Evolutionary conservation across 1,140 invertebrate species (phyloP), one percentile per base, ranked within the genome.

Genomic region (Neoseiulus cucumeris): DNA sequence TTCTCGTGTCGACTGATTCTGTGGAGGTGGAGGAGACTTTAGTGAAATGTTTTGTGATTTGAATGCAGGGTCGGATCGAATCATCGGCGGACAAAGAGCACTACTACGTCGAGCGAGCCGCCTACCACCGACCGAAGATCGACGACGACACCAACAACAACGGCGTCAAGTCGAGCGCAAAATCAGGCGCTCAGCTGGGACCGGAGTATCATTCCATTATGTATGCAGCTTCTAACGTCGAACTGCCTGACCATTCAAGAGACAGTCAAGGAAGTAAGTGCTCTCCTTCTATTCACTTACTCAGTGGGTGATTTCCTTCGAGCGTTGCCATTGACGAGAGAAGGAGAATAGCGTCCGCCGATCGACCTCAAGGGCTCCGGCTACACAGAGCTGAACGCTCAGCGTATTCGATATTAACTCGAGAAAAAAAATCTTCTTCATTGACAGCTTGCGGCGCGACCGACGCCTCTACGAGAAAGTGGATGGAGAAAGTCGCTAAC

Each of bases 21-120:
- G n/a, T n/a, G n/a, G n/a, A n/a, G n/a, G 85, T 77, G 83, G 9
- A 6, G 33, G 9, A 9, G 33, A 39, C 9, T 39, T 39, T 4
- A 39, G 4, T 39, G 33, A 39, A 39, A 39, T 39, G n/a, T n/a
- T n/a, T n/a, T n/a, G n/a, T n/a, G n/a, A n/a, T n/a, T n/a, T n/a
- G n/a, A n/a, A n/a, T 47, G 20, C 51, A 59, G 51, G 51, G 51
- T 17, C 51, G 51, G 12, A 59, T 59, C 33, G 51, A 59, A 20
- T 59, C 45, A 4, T 20, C 51, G 12, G 25, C 14, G 51, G 51
- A 59, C 51, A 59, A 59, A 5, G 51, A 59, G 22, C 51, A 59
- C 9, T 59, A 59, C 22, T 59, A 59, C 33, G 51, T 59, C 14
- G 51, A 59, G 51, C 51, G 51, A 20, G 51, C 51, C 9, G 33